phyloP scores from a whole-genome alignment of 2,888 invertebrate genomes.

The Nephrotoma guestfalica region DNA sequence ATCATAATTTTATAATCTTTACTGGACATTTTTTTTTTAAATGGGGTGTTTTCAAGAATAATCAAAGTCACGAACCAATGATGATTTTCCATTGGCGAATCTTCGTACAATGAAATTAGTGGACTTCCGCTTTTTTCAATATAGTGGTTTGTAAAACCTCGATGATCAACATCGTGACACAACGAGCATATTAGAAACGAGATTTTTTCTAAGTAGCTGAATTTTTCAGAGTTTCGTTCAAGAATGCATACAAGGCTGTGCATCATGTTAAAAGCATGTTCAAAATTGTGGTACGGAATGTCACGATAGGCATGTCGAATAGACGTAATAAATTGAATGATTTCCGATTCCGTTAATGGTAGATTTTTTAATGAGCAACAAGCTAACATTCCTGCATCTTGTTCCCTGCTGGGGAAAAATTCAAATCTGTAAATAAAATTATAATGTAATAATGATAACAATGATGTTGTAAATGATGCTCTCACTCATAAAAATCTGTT shows the following conservation, averaged over 20 bases:
- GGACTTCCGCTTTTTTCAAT: neutral
- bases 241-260: constrained; percentile 45
- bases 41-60: neutral
- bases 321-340: constrained; percentile 34
- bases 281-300: constrained; percentile 46
- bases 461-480: neutral
- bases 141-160: neutral
- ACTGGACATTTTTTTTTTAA: neutral
- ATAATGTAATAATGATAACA: neutral
- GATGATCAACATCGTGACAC: neutral
- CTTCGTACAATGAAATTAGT: neutral
- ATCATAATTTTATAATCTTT: neutral
- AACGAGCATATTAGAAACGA: constrained; percentile 26
- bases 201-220: neutral
- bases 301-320: constrained; percentile 35
- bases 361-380: neutral
- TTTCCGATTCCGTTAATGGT: constrained; percentile 9
- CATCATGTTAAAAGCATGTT: constrained; percentile 46
- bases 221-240: constrained; percentile 6
- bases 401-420: neutral
- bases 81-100: neutral
- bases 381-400: neutral
- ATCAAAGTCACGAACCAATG: neutral
- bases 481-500: neutral
- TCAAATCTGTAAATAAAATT: neutral